Percentiles rank a stretch among this genome's conserved stretches.
Evolutionary conservation across 2,888 invertebrate genomes (phyloP).

Genomic region (Troglohyphantes excavatus): DNA sequence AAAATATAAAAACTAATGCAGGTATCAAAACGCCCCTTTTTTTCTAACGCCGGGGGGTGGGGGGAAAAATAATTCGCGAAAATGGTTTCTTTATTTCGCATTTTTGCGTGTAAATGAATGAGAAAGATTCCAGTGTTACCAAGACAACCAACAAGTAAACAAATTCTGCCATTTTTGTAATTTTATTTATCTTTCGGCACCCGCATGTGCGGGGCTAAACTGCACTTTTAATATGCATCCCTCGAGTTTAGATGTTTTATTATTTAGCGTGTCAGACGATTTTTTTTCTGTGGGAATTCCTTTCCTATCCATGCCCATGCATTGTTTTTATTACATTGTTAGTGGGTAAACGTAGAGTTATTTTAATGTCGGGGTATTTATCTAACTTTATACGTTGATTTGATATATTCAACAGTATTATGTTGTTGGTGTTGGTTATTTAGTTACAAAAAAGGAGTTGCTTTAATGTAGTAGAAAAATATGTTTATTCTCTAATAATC

Average conservation of each 20-base stretch:
- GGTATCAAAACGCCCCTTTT: slow-evolving; percentile 2
- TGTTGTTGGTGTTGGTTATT: no score
- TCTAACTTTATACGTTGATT: no score
- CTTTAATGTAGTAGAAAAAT: no score
- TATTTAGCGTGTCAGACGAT: not conserved
- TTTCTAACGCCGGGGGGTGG: no score
- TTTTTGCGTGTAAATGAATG: slow-evolving; percentile 50
- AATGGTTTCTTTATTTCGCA: slow-evolving; percentile 18
- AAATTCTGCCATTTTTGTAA: slow-evolving; percentile 36
- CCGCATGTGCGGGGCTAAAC: not conserved
- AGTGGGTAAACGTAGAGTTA: not conserved
- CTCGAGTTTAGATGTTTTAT: slow-evolving; percentile 10
- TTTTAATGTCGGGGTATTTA: not conserved
- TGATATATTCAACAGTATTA: no score
- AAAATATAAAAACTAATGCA: not conserved
- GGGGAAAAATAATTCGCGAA: not conserved
- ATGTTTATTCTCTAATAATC: no score
- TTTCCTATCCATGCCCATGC: not conserved
- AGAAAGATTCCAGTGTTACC: not conserved
- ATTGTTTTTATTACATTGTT: not conserved
- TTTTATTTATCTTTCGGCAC: slow-evolving; percentile 24
- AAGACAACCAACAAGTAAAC: slow-evolving; percentile 47
- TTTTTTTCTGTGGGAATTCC: not conserved
- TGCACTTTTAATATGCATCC: not conserved
- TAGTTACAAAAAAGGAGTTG: no score